These are phyloP conservation scores for Acanthurus tractus DNA, from an alignment of 2,797 vertebrate genomes.

Conservation along the genomic window DNA sequence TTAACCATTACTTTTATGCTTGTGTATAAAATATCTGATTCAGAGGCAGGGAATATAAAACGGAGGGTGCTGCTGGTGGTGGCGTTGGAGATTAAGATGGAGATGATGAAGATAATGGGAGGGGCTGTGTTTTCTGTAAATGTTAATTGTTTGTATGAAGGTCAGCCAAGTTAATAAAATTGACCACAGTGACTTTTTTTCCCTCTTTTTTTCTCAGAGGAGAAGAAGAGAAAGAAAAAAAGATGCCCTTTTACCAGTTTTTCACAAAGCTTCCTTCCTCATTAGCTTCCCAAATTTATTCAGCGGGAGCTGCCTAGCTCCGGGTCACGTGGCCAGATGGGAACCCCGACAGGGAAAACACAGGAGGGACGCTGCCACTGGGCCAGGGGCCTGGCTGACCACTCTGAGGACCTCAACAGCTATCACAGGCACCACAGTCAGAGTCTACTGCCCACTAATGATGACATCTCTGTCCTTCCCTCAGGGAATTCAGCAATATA, in stretches of 20 bases:
- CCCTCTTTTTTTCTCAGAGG: slow-evolving; percentile 51
- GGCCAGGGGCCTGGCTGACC: slow-evolving; percentile 61
- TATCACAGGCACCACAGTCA: slow-evolving; percentile 46
- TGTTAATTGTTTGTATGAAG: slow-evolving; percentile 91
- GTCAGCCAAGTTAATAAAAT: slow-evolving; percentile 89
- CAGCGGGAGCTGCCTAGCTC: slow-evolving; percentile 53
- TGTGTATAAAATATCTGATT: slow-evolving; percentile 31
- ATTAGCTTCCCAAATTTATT: slow-evolving; percentile 79
- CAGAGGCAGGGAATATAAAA: slow-evolving; percentile 2
- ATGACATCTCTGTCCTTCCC: slow-evolving; percentile 76
- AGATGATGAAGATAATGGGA: slow-evolving; percentile 73
- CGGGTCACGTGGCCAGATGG: slow-evolving; percentile 64
- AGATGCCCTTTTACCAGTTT: slow-evolving; percentile 77
- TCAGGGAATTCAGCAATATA: slow-evolving; percentile 64
- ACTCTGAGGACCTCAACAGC: slow-evolving; percentile 63
- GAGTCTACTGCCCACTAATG: slow-evolving; percentile 76
- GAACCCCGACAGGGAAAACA: slow-evolving; percentile 56
- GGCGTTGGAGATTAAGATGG: slow-evolving; percentile 78
- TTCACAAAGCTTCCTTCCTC: slow-evolving; percentile 72
- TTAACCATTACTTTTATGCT: slow-evolving; percentile 49
- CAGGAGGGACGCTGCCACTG: slow-evolving; percentile 50
- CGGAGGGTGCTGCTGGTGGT: slow-evolving; percentile 17
- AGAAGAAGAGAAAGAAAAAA: slow-evolving; percentile 52
- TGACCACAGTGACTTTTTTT: slow-evolving; percentile 77
- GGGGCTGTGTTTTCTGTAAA: slow-evolving; percentile 88